Evolutionary conservation across 2,888 invertebrate genomes (phyloP).

Genomic region (Caenorhabditis becei): DNA sequence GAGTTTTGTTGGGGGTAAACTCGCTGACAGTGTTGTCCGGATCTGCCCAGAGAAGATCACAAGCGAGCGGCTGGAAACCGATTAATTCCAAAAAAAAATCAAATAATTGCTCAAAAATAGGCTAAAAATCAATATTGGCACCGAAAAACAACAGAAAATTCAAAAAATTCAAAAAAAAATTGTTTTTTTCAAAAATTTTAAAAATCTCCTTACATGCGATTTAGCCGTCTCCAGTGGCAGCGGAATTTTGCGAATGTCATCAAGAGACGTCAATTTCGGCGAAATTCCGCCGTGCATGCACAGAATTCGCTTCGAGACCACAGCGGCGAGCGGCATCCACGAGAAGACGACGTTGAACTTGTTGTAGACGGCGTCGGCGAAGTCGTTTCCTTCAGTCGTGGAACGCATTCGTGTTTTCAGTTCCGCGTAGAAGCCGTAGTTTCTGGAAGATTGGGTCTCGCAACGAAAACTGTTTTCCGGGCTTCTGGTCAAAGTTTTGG

Average conservation of each 20-base stretch:
- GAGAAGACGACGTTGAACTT: conserved; percentile 77
- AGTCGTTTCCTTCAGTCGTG: conserved; percentile 64
- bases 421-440: conserved; percentile 62
- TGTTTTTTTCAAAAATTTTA: neutral
- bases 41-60: conserved; percentile 75
- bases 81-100: too few species aligned
- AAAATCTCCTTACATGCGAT: conserved; percentile 18
- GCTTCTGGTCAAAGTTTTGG: neutral
- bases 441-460: conserved; percentile 58
- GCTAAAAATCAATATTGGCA: neutral
- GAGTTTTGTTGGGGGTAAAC: conserved; percentile 68
- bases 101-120: too few species aligned
- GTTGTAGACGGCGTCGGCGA: conserved; percentile 19
- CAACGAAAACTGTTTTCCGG: neutral
- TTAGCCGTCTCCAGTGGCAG: conserved; percentile 62
- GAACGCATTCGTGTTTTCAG: neutral
- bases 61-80: conserved; percentile 60
- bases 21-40: conserved; percentile 66
- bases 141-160: too few species aligned
- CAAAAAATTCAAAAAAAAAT: too few species aligned
- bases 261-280: conserved; percentile 67
- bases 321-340: conserved; percentile 75
- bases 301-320: conserved; percentile 69
- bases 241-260: conserved; percentile 73
- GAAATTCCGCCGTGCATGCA: conserved; percentile 78